Base-by-base conservation (phyloP, 2,888 invertebrate genomes). In the Acanthosepion pharaonis region DNA sequence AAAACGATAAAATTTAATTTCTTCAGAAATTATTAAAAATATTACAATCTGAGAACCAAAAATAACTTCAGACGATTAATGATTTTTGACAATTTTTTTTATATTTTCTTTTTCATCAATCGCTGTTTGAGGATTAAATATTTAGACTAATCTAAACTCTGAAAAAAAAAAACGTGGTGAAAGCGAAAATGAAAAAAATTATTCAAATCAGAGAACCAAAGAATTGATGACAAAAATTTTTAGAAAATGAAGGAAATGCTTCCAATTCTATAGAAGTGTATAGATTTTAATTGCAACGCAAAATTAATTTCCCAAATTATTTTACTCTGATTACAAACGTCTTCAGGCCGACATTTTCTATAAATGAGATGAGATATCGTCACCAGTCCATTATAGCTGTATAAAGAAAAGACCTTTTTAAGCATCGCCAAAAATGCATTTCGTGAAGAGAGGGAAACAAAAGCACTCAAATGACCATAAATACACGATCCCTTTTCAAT, bases 291-390 rank as follows among this genome's bases (percentile, higher is more conserved):
- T 78, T 78, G 78, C n/a, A 78, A 78, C 78, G 1, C n/a, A 1
- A 78, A 78, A 78, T 78, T 78, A 78, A 78, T 78, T 33, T 78
- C 78, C 33, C 78, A n/a, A 78, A 78, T 78, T 78, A 78, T 78
- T 78, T 15, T n/a, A 78, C 33, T 15, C n/a, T n/a, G 78, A 78
- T 78, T 78, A 78, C n/a, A 33, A 78, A 78, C 23, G 59, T 20
- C 59, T 59, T 23, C 59, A n/a, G 15, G 78, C 5, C n/a, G 78
- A 78, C 78, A n/a, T 33, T 78, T 78, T 78, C n/a, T 33, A 78
- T 78, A 78, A 78, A 78, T 15, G n/a, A 78, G 78, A n/a, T 1
- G 33, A 78, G 11, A 78, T 78, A 78, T n/a, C n/a, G 33, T 11
- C n/a, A 78, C 15, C 11, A 15, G 18, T 33, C 23, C 18, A n/a